A percentile compares a stretch with the other conserved stretches of the same genome.
Conservation (phyloP, 2,113 vertebrate species). For the Ramphastos sulfuratus region DNA sequence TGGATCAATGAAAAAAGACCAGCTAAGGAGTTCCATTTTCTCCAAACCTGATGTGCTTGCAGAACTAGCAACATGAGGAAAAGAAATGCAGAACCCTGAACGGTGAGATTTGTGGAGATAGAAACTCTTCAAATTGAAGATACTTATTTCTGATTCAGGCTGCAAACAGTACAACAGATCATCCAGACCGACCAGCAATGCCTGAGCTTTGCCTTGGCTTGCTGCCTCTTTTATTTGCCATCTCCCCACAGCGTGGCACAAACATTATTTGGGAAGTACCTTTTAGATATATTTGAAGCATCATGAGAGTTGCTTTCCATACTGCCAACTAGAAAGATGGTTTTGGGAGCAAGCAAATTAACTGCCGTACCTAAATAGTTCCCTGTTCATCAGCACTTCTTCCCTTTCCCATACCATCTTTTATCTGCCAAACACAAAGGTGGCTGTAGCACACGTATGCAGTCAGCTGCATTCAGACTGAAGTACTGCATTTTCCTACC, state of each 20-base stretch:
- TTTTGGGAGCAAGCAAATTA: background rate
- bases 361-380: background rate
- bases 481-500: slow-evolving; percentile 54
- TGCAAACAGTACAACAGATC: background rate
- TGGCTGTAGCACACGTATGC: background rate
- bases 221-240: background rate
- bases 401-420: background rate
- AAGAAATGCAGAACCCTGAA: background rate
- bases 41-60: background rate
- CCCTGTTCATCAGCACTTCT: background rate
- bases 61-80: background rate
- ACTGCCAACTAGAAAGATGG: background rate
- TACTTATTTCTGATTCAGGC: background rate
- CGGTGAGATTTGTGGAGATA: background rate
- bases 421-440: background rate
- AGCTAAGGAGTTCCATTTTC: background rate
- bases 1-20: background rate
- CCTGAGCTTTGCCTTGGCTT: background rate
- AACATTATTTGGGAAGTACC: background rate
- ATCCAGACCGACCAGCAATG: background rate
- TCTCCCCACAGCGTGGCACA: background rate
- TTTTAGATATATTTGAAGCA: background rate
- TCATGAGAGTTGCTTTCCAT: background rate
- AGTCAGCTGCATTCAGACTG: background rate
- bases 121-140: background rate